A percentile compares a stretch with the other conserved stretches of the same genome.
Evolutionary conservation across 2,797 vertebrate genomes (phyloP).

Genomic region (Choloepus didactylus): DNA sequence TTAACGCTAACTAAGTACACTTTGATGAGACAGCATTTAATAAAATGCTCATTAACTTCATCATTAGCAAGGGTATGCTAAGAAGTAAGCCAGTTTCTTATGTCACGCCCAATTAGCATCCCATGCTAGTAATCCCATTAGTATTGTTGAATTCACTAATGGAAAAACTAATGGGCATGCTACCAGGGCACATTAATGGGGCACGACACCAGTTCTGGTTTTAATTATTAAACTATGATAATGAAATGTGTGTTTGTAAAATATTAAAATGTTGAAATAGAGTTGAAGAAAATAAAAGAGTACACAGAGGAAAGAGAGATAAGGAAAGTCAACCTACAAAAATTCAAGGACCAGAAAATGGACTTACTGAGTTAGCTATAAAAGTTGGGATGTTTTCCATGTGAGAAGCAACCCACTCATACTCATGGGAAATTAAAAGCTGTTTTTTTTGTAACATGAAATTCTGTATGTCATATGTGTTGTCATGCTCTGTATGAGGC

Average conservation of each 20-base stretch:
- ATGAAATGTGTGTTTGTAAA: conserved; percentile 97
- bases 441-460: conserved; percentile 29
- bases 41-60: conserved; percentile 97
- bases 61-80: conserved; percentile 94
- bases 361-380: background rate
- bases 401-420: conserved; percentile 43
- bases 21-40: conserved; percentile 96
- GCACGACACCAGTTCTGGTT: conserved; percentile 99
- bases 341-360: conserved; percentile 25
- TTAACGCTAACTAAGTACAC: conserved; percentile 93
- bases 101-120: conserved; percentile 99
- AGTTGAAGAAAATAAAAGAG: conserved; percentile 88
- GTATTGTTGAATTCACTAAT: conserved; percentile 99
- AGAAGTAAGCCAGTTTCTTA: conserved; percentile 98
- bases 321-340: conserved; percentile 65
- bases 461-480: background rate
- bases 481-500: conserved; percentile 53
- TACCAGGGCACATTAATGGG: conserved; percentile 99
- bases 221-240: conserved; percentile 99
- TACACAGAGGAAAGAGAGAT: conserved; percentile 67
- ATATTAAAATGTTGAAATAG: conserved; percentile 92
- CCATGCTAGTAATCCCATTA: conserved; percentile 99
- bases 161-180: conserved; percentile 99
- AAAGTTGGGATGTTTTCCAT: conserved; percentile 52
- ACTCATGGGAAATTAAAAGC: conserved; percentile 64